Conservation (phyloP, 2,888 invertebrate species). For the Cephus sareptanus region DNA sequence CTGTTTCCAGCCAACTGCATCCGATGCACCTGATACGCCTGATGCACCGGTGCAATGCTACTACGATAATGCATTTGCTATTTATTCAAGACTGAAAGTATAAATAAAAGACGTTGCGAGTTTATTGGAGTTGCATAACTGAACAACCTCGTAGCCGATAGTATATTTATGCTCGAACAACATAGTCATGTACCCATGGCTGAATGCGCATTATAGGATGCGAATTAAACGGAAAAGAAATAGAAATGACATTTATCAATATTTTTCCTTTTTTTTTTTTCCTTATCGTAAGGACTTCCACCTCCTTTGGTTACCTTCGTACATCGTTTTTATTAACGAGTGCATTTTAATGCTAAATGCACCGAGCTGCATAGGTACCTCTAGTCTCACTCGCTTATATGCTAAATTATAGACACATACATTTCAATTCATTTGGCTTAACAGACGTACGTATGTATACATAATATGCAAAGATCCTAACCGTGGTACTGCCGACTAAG, state of each 20-base stretch:
- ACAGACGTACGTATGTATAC: slow-evolving; percentile 25
- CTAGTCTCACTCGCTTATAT: neutral
- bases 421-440: slow-evolving; percentile 36
- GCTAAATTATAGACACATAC: slow-evolving; percentile 7
- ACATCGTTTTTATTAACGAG: neutral
- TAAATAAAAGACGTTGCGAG: slow-evolving; percentile 34
- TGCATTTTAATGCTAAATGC: neutral
- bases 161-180: neutral
- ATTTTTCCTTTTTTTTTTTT: slow-evolving; percentile 10
- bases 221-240: neutral
- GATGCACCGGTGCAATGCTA: neutral
- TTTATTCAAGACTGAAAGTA: slow-evolving; percentile 43
- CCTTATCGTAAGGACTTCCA: neutral
- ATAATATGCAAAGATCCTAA: neutral
- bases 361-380: neutral
- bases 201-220: neutral
- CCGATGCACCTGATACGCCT: neutral
- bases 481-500: neutral
- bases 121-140: neutral
- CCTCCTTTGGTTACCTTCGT: neutral
- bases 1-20: neutral
- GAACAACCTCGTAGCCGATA: neutral
- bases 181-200: neutral
- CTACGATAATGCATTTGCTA: slow-evolving; percentile 14
- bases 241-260: slow-evolving; percentile 9